These are phyloP conservation scores for Coregonus suidteri DNA, from an alignment of 2,797 vertebrate genomes.

Conservation along the genomic window DNA sequence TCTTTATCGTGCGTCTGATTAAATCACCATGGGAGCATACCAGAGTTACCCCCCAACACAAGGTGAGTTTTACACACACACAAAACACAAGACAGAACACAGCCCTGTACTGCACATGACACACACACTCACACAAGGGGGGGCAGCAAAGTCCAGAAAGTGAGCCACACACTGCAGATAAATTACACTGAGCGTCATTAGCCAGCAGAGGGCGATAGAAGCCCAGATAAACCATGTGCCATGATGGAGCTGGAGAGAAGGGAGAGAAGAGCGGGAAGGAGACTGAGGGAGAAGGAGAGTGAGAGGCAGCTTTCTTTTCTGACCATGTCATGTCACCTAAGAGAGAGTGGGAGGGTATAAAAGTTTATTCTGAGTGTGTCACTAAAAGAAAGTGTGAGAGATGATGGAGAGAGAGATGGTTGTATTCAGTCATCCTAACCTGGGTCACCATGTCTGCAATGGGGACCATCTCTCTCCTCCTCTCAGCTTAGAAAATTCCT, in stretches of 20 bases:
- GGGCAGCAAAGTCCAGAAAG: slow-evolving; percentile 78
- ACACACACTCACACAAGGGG: slow-evolving; percentile 62
- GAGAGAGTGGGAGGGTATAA: neutral
- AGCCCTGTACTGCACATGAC: slow-evolving; percentile 9
- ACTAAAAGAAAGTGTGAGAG: neutral
- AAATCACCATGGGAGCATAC: too few species aligned
- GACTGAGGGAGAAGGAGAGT: neutral
- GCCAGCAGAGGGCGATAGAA: neutral
- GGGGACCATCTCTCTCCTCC: slow-evolving; percentile 1
- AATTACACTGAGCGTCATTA: neutral
- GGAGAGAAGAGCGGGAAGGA: neutral
- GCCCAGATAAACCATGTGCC: neutral
- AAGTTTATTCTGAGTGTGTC: neutral
- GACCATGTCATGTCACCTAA: neutral
- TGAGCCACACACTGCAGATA: slow-evolving; percentile 51
- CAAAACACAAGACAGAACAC: neutral
- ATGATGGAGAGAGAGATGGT: neutral
- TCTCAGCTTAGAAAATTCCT: slow-evolving; percentile 2
- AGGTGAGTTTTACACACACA: neutral
- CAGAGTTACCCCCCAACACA: neutral
- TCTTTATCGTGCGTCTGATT: too few species aligned
- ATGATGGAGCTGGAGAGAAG: neutral
- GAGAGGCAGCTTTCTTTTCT: neutral
- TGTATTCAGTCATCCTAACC: slow-evolving; percentile 21
- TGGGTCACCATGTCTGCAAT: slow-evolving; percentile 6